These are phyloP conservation scores for Brachypalpus laphriformis DNA, from an alignment of 2,888 invertebrate genomes.

Conservation along the genomic window DNA sequence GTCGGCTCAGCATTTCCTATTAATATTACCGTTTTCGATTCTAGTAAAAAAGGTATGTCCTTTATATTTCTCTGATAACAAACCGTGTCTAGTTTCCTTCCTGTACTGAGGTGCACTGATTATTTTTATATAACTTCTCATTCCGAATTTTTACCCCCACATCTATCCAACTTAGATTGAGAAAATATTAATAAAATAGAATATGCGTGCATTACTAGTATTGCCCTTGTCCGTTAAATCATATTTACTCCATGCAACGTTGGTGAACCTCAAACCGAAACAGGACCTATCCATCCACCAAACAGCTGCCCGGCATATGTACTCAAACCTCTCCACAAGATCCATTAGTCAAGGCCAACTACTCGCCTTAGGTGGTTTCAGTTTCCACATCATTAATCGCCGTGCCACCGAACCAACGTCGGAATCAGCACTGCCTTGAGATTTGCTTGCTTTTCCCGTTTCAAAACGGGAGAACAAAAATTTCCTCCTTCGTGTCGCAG, in stretches of 20 bases:
- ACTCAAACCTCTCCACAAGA: slow-evolving; percentile 8
- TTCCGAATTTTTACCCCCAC: no score
- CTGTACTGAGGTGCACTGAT: no score
- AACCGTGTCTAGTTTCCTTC: no score
- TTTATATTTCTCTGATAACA: no score
- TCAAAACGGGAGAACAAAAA: background rate
- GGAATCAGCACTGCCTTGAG: background rate
- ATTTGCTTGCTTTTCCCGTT: background rate
- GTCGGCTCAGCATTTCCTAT: no score
- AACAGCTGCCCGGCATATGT: slow-evolving; percentile 2
- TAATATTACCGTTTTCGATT: no score
- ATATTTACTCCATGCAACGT: background rate
- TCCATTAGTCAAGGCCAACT: slow-evolving; percentile 57
- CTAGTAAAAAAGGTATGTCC: no score
- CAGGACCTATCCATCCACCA: slow-evolving; percentile 22
- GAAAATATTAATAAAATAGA: no score
- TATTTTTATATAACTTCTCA: no score
- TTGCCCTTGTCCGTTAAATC: no score
- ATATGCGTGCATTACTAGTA: no score
- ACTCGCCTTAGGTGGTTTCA: slow-evolving; percentile 30
- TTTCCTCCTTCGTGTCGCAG: background rate
- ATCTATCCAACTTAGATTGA: no score
- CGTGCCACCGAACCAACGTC: background rate
- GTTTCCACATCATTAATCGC: slow-evolving; percentile 15
- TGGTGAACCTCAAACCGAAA: background rate